Base-by-base conservation (phyloP, 1,140 invertebrate species). In the Palaemon carinicauda region DNA sequence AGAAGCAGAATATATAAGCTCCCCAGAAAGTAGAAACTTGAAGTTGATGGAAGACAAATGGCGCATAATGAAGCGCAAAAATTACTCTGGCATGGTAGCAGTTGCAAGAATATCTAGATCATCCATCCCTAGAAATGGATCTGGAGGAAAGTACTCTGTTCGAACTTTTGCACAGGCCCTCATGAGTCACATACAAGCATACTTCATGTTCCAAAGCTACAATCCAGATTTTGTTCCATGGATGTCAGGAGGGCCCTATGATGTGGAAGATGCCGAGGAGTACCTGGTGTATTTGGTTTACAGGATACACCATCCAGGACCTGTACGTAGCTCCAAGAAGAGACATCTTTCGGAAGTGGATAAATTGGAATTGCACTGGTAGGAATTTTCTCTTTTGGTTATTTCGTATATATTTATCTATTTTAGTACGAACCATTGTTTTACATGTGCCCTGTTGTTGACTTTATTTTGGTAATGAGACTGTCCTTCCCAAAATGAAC, bases 101-200 rank as follows among this genome's bases (percentile, higher is more conserved):
- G 52, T 84, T 19, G 82, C 82, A n/a, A 52, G 74, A 15, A 24
- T 84, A 15, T 53, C 82, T 5, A 33, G 82, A 17, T 84, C 82
- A 12, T 84, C 82, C 54, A 84, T 84, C 27, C 82, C 82, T 10
- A 84, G 74, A n/a, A 84, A 84, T 52, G 82, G 82, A 21, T 84
- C 73, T 41, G 82, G 73, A 4, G 33, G 73, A 3, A 75, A 50
- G 31, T 84, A 84, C 82, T 84, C 82, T 33, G 82, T 84, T 15
- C 53, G 54, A 29, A 31, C 50, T 21, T 60, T 84, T 19, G 78
- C 74, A 27, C 31, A 84, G 33, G 82, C 74, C 3, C 31, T 84
- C n/a, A 73, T 84, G 10, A 78, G 82, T 33, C 82, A 84, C 53
- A 78, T 84, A 19, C 82, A 84, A 53, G 82, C 82, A 17, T 84